A percentile compares a stretch with the other conserved stretches of the same genome.
These are phyloP conservation scores for Urocynchramus pylzowi DNA, from an alignment of 2,113 vertebrate species.

Conservation along the genomic window DNA sequence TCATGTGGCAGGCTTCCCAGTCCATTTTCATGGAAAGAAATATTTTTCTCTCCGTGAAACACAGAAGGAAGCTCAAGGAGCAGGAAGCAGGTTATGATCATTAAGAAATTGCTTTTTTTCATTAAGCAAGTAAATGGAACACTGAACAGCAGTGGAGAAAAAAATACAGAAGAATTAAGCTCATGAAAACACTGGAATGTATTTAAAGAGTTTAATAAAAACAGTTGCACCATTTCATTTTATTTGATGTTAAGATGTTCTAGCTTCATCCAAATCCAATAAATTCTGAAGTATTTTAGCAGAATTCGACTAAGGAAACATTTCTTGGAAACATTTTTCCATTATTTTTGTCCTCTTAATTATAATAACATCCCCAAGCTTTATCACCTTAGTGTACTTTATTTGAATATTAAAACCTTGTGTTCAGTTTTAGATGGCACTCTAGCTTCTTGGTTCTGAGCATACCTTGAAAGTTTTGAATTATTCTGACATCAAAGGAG, in stretches of 20 bases:
- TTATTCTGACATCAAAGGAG: neutral
- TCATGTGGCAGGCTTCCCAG: neutral
- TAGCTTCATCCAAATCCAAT: neutral
- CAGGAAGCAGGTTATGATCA: neutral
- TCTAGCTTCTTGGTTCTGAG: neutral
- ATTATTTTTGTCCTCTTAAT: neutral
- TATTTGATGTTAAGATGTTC: neutral
- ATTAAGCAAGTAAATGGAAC: neutral
- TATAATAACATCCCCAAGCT: neutral
- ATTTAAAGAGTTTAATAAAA: neutral
- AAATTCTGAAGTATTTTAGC: neutral
- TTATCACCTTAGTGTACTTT: neutral
- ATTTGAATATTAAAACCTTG: neutral
- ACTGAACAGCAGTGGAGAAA: neutral
- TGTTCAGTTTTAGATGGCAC: neutral
- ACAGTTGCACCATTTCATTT: neutral
- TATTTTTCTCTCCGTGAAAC: neutral
- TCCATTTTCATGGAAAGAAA: neutral
- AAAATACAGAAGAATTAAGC: neutral
- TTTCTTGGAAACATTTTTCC: neutral
- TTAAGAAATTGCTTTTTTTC: neutral
- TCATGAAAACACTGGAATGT: neutral
- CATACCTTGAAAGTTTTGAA: neutral
- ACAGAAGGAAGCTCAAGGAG: neutral
- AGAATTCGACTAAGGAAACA: neutral